Conservation (phyloP, 2,888 invertebrate species). For the Ochropacha duplaris region DNA sequence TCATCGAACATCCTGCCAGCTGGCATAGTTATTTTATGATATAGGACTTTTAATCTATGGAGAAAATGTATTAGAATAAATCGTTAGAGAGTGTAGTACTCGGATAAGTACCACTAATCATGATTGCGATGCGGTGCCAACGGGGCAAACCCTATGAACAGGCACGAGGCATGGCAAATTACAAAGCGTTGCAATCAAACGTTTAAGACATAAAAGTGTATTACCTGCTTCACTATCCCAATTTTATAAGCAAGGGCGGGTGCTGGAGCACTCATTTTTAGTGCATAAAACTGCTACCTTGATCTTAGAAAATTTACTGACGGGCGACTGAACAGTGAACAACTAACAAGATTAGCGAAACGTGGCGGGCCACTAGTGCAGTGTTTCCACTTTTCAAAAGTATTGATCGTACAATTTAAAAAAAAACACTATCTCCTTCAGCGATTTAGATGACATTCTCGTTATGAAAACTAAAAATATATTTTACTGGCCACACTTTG, state of each 20-base stretch:
- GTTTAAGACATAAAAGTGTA: conserved; percentile 37
- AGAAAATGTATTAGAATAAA: neutral
- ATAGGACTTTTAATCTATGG: neutral
- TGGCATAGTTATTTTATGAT: neutral
- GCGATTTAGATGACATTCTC: conserved; percentile 3
- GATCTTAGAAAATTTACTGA: conserved; percentile 57
- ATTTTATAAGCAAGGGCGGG: conserved; percentile 66
- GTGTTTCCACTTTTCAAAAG: conserved; percentile 62
- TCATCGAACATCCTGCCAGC: neutral
- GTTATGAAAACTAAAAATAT: neutral
- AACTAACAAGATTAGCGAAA: conserved; percentile 70
- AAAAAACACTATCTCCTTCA: conserved; percentile 17
- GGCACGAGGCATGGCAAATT: conserved; percentile 64
- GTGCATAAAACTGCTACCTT: conserved; percentile 43
- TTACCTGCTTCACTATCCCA: conserved; percentile 79
- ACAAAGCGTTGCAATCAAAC: conserved; percentile 29
- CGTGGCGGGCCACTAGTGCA: conserved; percentile 68
- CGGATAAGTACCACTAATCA: conserved; percentile 5
- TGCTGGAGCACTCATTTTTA: conserved; percentile 74
- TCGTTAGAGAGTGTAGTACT: neutral
- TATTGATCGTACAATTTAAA: conserved; percentile 22
- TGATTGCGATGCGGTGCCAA: conserved; percentile 61
- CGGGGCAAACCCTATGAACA: conserved; percentile 63
- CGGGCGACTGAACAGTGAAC: conserved; percentile 46
- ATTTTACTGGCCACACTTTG: neutral